A percentile compares a stretch with the other conserved stretches of the same genome.
Evolutionary conservation across 2,797 vertebrate species (phyloP).

Genomic region (Pseudocheirus occidentalis): DNA sequence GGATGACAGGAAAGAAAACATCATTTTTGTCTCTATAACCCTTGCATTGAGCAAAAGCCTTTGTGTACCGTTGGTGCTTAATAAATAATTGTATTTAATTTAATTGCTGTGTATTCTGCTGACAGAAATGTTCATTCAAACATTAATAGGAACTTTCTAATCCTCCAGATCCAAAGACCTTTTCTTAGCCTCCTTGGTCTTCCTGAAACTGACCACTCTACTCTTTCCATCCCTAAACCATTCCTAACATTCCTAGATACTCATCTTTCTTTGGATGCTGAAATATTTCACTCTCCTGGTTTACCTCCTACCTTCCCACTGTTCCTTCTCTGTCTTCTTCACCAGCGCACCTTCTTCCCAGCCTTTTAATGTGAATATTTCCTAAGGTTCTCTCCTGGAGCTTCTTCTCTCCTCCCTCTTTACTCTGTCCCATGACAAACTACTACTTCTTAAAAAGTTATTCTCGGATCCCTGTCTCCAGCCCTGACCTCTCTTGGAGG

Average conservation of each 20-base stretch:
- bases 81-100: neutral
- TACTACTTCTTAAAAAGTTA: neutral
- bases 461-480: neutral
- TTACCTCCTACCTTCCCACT: neutral
- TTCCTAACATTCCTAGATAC: neutral
- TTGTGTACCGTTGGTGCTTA: neutral
- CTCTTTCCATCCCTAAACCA: neutral
- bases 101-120: neutral
- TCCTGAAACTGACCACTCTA: neutral
- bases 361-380: neutral
- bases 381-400: neutral
- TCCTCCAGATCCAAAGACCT: neutral
- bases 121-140: neutral
- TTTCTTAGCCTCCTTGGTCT: neutral
- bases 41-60: neutral
- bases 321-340: neutral
- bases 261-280: neutral
- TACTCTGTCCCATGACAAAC: neutral
- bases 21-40: neutral
- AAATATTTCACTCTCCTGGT: neutral
- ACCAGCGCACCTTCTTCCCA: neutral
- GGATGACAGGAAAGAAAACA: neutral
- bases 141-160: neutral
- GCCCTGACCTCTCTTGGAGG: neutral
- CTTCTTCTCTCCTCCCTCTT: neutral